These are phyloP conservation scores for Centropus unirufus DNA, from an alignment of 2,113 vertebrate genomes.

Conservation along the genomic window DNA sequence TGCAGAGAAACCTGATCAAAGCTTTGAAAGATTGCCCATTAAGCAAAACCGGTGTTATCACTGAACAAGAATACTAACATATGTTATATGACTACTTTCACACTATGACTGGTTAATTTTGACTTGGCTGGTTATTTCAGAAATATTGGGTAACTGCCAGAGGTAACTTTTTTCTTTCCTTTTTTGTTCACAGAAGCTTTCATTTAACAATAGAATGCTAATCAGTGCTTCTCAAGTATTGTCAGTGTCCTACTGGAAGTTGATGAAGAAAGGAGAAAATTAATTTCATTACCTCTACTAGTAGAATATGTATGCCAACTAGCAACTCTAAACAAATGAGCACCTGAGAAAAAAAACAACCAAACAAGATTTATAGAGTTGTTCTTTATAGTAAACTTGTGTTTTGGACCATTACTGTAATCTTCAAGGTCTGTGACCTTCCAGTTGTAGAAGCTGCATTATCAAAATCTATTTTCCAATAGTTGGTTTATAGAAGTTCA, in stretches of 20 bases:
- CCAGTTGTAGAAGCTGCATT: not conserved
- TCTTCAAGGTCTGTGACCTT: not conserved
- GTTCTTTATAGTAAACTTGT: not conserved
- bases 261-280: conserved; percentile 5
- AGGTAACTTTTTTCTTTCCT: not conserved
- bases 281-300: not conserved
- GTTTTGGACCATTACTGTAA: not conserved
- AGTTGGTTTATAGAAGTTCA: not conserved
- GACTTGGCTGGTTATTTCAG: conserved; percentile 3
- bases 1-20: not conserved
- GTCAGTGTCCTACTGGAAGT: not conserved
- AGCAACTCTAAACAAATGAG: not conserved
- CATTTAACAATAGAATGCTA: conserved; percentile 25
- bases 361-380: not conserved
- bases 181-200: conserved; percentile 6
- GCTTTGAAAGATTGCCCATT: not conserved
- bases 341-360: not conserved
- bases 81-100: not conserved
- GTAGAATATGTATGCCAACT: not conserved
- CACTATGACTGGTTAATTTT: not conserved
- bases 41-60: not conserved
- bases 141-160: not conserved
- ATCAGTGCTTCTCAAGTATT: not conserved
- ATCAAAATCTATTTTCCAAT: not conserved
- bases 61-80: not conserved